Percentiles rank a stretch among this genome's conserved stretches.
Conservation (phyloP, 1,140 invertebrate species). For the Stenopsyche tienmushanensis region DNA sequence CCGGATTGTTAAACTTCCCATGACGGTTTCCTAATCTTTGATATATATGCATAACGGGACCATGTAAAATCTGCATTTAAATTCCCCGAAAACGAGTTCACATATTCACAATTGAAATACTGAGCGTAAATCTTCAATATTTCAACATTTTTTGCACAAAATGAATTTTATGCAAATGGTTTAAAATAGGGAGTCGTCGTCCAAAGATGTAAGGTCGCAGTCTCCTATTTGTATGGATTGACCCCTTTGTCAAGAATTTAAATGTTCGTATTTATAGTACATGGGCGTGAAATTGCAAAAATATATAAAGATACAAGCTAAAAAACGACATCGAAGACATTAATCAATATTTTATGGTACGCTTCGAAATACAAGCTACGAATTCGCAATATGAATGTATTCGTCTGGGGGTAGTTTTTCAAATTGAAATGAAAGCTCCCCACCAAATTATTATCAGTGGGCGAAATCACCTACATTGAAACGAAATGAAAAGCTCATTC, state of each 20-base stretch:
- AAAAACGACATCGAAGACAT: no score
- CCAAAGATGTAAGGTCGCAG: not conserved
- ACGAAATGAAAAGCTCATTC: no score
- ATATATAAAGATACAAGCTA: no score
- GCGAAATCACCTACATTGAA: slow-evolving; percentile 5
- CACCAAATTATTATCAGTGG: not conserved
- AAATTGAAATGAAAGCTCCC: slow-evolving; percentile 10
- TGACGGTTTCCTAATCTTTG: slow-evolving; percentile 36
- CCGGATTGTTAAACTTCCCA: slow-evolving; percentile 30
- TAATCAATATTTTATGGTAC: no score
- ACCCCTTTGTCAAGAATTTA: not conserved
- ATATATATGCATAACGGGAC: slow-evolving; percentile 33
- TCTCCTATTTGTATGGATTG: not conserved
- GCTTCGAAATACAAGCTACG: no score
- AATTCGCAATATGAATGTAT: no score
- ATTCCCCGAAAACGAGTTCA: no score
- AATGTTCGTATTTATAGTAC: no score
- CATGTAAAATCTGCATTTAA: no score
- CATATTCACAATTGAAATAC: no score
- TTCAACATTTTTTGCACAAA: no score
- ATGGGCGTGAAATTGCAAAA: slow-evolving; percentile 28
- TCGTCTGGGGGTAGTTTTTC: slow-evolving; percentile 2
- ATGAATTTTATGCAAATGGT: slow-evolving; percentile 14
- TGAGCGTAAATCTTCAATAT: no score
- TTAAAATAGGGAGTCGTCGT: not conserved